Evolutionary conservation across 35 echinoderm and acorn worm species (phyloP), one percentile per base, ranked within the genome.

Genomic region (Apostichopus parvimensis): DNA sequence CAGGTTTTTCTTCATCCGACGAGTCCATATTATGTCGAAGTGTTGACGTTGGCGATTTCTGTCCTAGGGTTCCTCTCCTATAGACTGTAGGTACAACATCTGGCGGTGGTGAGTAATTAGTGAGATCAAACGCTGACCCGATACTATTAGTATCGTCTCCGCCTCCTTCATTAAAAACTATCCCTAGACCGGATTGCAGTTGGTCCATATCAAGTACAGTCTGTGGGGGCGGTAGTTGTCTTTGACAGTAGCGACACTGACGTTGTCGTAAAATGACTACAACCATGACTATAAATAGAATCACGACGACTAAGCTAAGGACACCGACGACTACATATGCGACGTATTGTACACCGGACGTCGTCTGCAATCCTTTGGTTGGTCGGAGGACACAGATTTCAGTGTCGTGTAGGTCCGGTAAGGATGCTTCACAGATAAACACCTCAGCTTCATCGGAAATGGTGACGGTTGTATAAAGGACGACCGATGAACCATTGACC

Each of bases 311-410:
- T 12, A 61, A 54, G 20, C 89, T 79, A 10, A 91, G 89, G 54
- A 91, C 53, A 78, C 52, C 59, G 45, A 91, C 89, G 72, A 91
- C 59, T 17, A 77, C 54, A 66, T 91, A 91, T 12, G 89, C 89
- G 13, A 91, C 56, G 12, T 57, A 78, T 59, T 78, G 73, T 5
- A 73, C 72, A 24, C n/a, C 56, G 24, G 89, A 79, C 71, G 73
- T 5, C 10, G 14, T 18, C 13, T 79, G 70, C 18, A 8, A 22
- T 1, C 17, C 77, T 25, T 91, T 56, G 53, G 53, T 78, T 25
- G 89, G 68, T 26, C 89, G 54, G 6, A 91, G 89, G 9, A 91
- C 89, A 56, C 89, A 91, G 8, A 91, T 91, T n/a, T 91, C 89
- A 1, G 89, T 54, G 4, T 22, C 52, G 13, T 79, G 71, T 20